Conservation (phyloP, 2,797 vertebrate species). For the Mus caroli region DNA sequence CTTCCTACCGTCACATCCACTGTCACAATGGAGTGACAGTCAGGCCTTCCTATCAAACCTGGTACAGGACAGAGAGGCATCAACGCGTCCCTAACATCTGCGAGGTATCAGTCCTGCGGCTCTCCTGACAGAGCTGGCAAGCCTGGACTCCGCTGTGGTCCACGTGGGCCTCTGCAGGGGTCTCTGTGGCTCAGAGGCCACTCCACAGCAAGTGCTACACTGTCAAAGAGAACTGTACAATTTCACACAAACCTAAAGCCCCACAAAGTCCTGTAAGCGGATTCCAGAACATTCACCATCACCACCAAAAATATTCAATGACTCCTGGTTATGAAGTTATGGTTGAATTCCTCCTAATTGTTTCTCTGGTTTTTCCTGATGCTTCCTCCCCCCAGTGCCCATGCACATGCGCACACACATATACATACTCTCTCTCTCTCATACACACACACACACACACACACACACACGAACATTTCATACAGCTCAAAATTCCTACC, state of each 20-base stretch:
- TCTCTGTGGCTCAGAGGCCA: neutral
- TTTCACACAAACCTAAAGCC: slow-evolving; percentile 62
- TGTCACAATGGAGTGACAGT: slow-evolving; percentile 82
- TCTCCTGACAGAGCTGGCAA: slow-evolving; percentile 77
- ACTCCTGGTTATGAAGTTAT: neutral
- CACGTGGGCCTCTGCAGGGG: slow-evolving; percentile 65
- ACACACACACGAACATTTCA: neutral
- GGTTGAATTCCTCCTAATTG: neutral
- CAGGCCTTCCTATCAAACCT: slow-evolving; percentile 83
- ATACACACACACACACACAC: neutral
- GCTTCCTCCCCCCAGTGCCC: neutral
- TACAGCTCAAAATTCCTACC: slow-evolving; percentile 68
- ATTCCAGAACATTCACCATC: slow-evolving; percentile 66
- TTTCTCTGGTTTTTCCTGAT: neutral
- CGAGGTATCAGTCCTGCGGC: slow-evolving; percentile 68
- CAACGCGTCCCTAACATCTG: slow-evolving; percentile 83
- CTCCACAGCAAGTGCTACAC: neutral
- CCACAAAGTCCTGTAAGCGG: slow-evolving; percentile 59
- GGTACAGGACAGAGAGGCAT: slow-evolving; percentile 87
- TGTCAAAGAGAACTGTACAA: slow-evolving; percentile 25
- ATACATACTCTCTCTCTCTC: neutral
- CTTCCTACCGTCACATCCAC: slow-evolving; percentile 77
- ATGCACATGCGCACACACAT: accelerated
- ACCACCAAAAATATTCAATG: neutral
- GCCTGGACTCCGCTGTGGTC: slow-evolving; percentile 67